Evolutionary conservation across 2,113 vertebrate genomes (phyloP), one percentile per base, ranked within the genome.

Genomic region (Dasyprocta punctata): DNA sequence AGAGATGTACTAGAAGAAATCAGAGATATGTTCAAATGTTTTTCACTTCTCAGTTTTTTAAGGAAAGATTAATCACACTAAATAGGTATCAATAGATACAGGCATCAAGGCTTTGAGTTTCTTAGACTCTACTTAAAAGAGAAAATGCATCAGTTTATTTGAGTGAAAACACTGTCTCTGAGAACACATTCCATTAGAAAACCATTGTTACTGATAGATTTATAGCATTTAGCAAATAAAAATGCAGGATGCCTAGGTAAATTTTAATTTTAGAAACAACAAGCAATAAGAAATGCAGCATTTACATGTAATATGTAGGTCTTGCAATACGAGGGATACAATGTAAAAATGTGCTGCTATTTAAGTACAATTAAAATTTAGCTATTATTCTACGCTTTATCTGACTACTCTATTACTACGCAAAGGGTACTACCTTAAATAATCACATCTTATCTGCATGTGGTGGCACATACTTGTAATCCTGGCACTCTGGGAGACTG

Each of bases 321-420:
- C 10, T 82, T 69, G 2, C 2, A 78, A 26, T 86, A 54, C 58
- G 52, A 65, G 10, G 14, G 5, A 47, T 36, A 86, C 44, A 77
- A 0, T 26, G 61, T 61, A 60, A 80, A 71, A 54, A 13, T 11
- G 36, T 84, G 14, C 5, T 41, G 52, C 12, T 49, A 58, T n/a
- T 86, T 78, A 82, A 17, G 16, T 92, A 28, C 61, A 88, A 89
- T 82, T 78, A 30, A 83, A 75, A 71, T 71, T 92, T 89, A 80
- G 78, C 1, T 60, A 65, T 1, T 84, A 17, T 20, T 14, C 3
- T 86, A 8, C 22, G 90, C 90, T 85, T 90, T 90, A 94, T 67
- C 56, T 69, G n/a, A 36, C n/a, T 96, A 44, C 2, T 0, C 49
- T 54, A 86, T 73, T 54, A 65, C 13, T 54, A 91, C 3, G 36